Percentiles rank a stretch among this genome's conserved stretches.
Evolutionary conservation across 1,140 invertebrate species (phyloP).

Genomic region (Gonatopus flavifemur): DNA sequence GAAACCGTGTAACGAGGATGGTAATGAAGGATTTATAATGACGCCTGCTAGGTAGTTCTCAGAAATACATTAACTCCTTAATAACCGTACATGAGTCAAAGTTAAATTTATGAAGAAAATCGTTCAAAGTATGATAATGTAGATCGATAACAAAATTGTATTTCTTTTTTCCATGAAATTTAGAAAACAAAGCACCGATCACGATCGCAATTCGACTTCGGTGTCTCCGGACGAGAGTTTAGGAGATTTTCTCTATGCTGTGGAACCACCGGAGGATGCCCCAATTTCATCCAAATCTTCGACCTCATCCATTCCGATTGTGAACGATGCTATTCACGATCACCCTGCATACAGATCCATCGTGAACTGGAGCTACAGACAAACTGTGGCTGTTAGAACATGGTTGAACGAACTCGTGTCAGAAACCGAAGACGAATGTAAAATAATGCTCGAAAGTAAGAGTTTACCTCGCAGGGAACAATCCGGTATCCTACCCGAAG

Average conservation of each 20-base stretch:
- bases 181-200: not conserved
- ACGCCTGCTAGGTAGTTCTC: too few relatives aligned
- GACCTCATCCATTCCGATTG: not conserved
- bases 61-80: too few relatives aligned
- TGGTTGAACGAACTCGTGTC: slow-evolving; percentile 41
- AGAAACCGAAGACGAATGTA: slow-evolving; percentile 40
- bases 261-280: slow-evolving; percentile 40
- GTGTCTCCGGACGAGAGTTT: slow-evolving; percentile 28
- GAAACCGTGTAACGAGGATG: too few relatives aligned
- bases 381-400: slow-evolving; percentile 28
- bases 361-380: slow-evolving; percentile 15
- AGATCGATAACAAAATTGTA: too few relatives aligned
- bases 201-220: not conserved
- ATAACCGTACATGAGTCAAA: too few relatives aligned
- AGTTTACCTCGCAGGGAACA: slow-evolving; percentile 27
- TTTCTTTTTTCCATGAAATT: too few relatives aligned
- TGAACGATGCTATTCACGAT: too few relatives aligned
- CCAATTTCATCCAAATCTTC: slow-evolving; percentile 3
- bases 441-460: slow-evolving; percentile 44
- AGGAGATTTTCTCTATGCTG: slow-evolving; percentile 44
- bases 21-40: too few relatives aligned
- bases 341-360: slow-evolving; percentile 6
- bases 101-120: too few relatives aligned
- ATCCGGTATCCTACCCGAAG: slow-evolving; percentile 9
- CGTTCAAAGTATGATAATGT: too few relatives aligned